Percentiles rank a stretch among this genome's conserved stretches.
These are phyloP conservation scores for Lycocorax pyrrhopterus DNA, from an alignment of 2,113 vertebrate genomes.

Conservation along the genomic window DNA sequence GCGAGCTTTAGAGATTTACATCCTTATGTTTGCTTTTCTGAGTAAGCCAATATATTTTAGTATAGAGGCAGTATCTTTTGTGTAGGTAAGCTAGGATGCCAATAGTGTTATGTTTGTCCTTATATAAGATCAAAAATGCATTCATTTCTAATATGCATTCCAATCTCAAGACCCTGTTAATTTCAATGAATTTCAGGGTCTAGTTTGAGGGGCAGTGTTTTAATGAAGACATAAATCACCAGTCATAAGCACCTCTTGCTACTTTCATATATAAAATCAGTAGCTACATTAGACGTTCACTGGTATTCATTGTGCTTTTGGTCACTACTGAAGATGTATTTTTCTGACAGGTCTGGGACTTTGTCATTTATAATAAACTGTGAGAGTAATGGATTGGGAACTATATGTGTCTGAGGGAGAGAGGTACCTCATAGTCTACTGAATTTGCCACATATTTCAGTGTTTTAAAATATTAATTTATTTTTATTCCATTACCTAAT, in stretches of 20 bases:
- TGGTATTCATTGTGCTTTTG: not conserved
- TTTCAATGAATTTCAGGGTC: slow-evolving; percentile 31
- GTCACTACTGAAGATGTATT: not conserved
- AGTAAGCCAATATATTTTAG: not conserved
- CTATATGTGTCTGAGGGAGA: not conserved
- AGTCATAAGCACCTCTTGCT: not conserved
- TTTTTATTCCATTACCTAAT: slow-evolving; percentile 23
- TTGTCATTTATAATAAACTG: not conserved
- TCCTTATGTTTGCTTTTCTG: not conserved
- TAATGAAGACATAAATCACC: slow-evolving; percentile 47
- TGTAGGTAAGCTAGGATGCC: not conserved
- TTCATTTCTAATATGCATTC: slow-evolving; percentile 27
- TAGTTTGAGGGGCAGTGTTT: slow-evolving; percentile 35
- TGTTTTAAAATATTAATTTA: slow-evolving; percentile 27
- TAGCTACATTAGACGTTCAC: not conserved
- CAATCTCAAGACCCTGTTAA: slow-evolving; percentile 33
- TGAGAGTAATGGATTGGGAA: not conserved
- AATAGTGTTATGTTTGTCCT: not conserved
- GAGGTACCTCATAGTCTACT: not conserved
- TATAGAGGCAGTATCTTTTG: not conserved
- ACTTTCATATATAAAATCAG: not conserved
- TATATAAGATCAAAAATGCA: not conserved
- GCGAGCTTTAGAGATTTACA: not conserved
- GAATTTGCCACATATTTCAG: not conserved
- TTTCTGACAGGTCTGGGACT: not conserved